A percentile compares a stretch with the other conserved stretches of the same genome.
Conservation (phyloP, 2,797 vertebrate genomes). For the Spatula versicolor region DNA sequence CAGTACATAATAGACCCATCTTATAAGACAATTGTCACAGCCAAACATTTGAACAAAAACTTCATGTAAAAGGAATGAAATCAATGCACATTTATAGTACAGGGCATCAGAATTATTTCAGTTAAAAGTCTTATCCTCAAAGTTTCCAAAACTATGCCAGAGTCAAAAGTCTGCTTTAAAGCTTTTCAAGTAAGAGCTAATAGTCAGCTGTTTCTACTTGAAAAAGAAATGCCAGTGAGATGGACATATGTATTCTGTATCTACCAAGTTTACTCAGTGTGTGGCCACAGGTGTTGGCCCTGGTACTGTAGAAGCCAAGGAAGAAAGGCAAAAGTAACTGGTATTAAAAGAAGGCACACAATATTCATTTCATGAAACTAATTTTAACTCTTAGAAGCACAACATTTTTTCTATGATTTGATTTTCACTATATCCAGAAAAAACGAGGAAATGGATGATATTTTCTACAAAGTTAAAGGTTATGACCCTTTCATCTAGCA, state of each 20-base stretch:
- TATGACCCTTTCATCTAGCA: background rate
- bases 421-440: background rate
- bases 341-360: background rate
- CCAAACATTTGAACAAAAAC: background rate
- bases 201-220: background rate
- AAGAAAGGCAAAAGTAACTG: background rate
- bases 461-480: background rate
- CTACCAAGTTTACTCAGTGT: constrained; percentile 1
- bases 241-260: background rate
- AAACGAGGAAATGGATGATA: background rate
- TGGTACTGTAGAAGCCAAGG: background rate
- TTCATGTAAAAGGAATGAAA: background rate
- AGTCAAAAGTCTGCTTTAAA: background rate
- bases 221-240: background rate
- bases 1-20: background rate
- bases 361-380: background rate
- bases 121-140: background rate
- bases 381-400: background rate
- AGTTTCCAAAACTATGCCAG: background rate
- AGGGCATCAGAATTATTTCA: background rate
- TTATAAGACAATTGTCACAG: background rate
- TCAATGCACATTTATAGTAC: background rate
- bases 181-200: background rate
- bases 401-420: constrained; percentile 1
- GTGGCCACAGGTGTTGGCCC: constrained; percentile 15